Evolutionary conservation across 2,888 invertebrate species (phyloP).

Genomic region (Drosophila mettleri): DNA sequence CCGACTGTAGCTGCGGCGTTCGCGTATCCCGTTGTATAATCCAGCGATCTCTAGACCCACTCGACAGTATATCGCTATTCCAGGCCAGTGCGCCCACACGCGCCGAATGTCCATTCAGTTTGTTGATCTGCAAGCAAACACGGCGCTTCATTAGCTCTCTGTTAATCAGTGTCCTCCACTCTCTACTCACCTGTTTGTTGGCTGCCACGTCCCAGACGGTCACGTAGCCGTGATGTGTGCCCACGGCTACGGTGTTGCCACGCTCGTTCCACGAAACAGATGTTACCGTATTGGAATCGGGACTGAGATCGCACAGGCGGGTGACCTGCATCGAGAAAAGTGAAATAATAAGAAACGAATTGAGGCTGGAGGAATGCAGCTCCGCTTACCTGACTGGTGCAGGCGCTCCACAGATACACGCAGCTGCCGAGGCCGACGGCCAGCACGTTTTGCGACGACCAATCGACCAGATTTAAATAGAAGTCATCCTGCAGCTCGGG

Average conservation of each 20-base stretch:
- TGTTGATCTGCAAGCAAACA: conserved; percentile 88
- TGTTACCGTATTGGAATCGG: conserved; percentile 97
- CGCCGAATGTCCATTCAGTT: conserved; percentile 96
- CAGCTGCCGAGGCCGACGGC: conserved; percentile 99
- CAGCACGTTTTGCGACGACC: conserved; percentile 99
- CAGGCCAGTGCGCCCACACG: conserved; percentile 97
- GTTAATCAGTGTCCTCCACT: not conserved
- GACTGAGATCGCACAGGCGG: conserved; percentile 96
- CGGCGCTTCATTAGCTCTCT: not conserved
- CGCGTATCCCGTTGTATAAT: conserved; percentile 98
- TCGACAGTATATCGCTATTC: conserved; percentile 98
- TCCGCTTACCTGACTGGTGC: conserved; percentile 93
- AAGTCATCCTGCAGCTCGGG: conserved; percentile 94
- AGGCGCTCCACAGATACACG: conserved; percentile 99
- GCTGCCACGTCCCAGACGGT: conserved; percentile 99
- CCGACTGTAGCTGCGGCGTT: conserved; percentile 91
- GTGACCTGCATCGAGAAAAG: conserved; percentile 88
- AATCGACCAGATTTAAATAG: conserved; percentile 99
- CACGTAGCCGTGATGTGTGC: conserved; percentile 98
- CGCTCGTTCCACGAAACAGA: conserved; percentile 99
- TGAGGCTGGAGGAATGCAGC: not conserved
- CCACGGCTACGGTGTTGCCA: conserved; percentile 98
- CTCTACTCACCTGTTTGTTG: conserved; percentile 90
- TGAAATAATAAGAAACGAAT: not conserved
- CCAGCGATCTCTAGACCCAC: conserved; percentile 96